Percentiles rank a stretch among this genome's conserved stretches.
These are phyloP conservation scores for Drosophila subobscura DNA, from an alignment of 1,140 invertebrate species.

Conservation along the genomic window DNA sequence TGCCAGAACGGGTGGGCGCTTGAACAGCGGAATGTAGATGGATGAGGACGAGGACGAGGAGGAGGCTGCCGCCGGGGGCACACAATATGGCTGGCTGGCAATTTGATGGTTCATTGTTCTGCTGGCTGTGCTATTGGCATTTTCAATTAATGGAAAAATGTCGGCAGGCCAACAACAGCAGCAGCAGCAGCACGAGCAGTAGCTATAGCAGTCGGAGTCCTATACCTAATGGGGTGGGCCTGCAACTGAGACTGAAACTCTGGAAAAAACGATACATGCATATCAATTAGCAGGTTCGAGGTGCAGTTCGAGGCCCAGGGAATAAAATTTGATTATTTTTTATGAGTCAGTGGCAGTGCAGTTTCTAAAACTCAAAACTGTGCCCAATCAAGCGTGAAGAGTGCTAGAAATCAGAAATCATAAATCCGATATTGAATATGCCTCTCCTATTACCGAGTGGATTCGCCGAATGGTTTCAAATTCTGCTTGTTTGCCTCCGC, in stretches of 20 bases:
- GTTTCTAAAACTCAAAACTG: conserved; percentile 3
- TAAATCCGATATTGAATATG: not conserved
- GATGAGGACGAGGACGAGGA: not conserved
- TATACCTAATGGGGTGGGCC: conserved; percentile 1
- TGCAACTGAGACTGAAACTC: not conserved
- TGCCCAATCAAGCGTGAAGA: conserved; percentile 31
- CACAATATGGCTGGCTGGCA: conserved; percentile 20
- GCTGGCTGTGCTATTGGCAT: conserved; percentile 40
- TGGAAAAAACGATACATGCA: conserved; percentile 38
- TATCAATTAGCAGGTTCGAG: conserved; percentile 42
- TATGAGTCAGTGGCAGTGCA: conserved; percentile 6
- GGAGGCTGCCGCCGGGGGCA: not conserved
- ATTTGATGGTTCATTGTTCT: conserved; percentile 36
- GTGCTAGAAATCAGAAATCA: conserved; percentile 37
- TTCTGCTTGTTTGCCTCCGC: conserved; percentile 38
- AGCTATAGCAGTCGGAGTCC: too few species aligned
- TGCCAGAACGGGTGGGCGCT: too few species aligned
- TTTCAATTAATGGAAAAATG: conserved; percentile 62
- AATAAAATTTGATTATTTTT: conserved; percentile 32
- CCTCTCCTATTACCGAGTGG: conserved; percentile 21
- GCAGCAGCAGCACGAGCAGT: too few species aligned
- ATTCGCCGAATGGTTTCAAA: conserved; percentile 39
- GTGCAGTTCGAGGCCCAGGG: not conserved
- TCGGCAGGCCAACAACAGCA: conserved; percentile 4
- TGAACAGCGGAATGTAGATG: not conserved